Evolutionary conservation across 2,113 vertebrate genomes (phyloP).

Genomic region (Marmota monax): DNA sequence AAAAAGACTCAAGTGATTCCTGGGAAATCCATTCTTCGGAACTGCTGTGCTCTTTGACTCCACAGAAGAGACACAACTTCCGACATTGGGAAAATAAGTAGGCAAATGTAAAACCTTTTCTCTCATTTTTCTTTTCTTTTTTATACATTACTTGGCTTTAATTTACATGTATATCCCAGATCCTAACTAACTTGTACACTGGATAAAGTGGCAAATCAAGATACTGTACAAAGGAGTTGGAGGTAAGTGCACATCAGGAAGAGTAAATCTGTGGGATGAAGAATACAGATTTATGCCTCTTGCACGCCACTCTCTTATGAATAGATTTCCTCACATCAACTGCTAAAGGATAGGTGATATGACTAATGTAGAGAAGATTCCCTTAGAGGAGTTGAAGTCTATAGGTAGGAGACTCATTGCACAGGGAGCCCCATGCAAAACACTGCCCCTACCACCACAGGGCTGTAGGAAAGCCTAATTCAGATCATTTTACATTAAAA

Average conservation of each 20-base stretch:
- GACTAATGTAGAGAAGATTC: not conserved
- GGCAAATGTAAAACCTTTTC: too few relatives aligned
- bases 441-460: not conserved
- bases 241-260: not conserved
- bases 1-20: not conserved
- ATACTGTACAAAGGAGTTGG: rapidly evolving
- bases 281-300: too few relatives aligned
- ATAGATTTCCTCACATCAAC: not conserved
- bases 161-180: not conserved
- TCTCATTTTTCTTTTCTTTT: not conserved
- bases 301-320: too few relatives aligned
- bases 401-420: rapidly evolving
- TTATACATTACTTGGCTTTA: not conserved
- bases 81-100: not conserved
- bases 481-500: not conserved
- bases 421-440: not conserved
- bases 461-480: too few relatives aligned
- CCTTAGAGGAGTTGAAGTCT: too few relatives aligned
- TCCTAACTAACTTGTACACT: too few relatives aligned
- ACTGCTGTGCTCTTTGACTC: not conserved
- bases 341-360: too few relatives aligned
- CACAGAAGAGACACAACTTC: rapidly evolving
- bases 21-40: not conserved
- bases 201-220: not conserved
- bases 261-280: not conserved